Percentiles rank a stretch among this genome's conserved stretches.
Conservation (phyloP, 2,888 invertebrate species). For the Lysandra bellargus region DNA sequence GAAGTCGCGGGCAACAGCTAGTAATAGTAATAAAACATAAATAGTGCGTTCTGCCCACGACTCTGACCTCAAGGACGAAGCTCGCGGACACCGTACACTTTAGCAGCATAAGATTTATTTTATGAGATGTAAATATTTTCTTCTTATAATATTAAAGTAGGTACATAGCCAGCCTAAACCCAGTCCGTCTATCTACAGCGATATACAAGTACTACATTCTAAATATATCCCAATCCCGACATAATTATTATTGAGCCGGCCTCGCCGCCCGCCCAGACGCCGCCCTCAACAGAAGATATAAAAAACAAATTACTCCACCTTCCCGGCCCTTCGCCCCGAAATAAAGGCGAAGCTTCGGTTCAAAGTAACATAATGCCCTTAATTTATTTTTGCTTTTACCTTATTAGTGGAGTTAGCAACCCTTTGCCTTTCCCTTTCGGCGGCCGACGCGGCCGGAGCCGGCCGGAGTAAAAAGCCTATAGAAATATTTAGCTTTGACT, state of each 20-base stretch:
- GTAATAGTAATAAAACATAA: background rate
- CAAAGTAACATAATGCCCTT: conserved; percentile 10
- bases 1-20: too few species aligned
- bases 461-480: background rate
- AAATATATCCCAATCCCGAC: conserved; percentile 1
- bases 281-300: background rate
- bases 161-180: background rate
- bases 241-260: background rate
- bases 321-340: background rate
- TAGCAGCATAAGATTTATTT: too few species aligned
- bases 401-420: conserved; percentile 20
- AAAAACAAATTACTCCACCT: conserved; percentile 8
- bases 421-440: background rate
- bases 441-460: background rate
- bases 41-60: too few species aligned
- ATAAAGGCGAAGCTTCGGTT: background rate
- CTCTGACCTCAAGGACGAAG: too few species aligned
- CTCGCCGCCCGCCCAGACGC: background rate
- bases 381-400: conserved; percentile 28
- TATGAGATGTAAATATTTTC: too few species aligned
- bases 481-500: conserved; percentile 7
- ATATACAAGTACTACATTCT: background rate
- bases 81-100: too few species aligned
- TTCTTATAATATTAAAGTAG: too few species aligned
- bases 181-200: background rate